Conservation (phyloP, 2,888 invertebrate genomes). For the Adelognathus sp. region DNA sequence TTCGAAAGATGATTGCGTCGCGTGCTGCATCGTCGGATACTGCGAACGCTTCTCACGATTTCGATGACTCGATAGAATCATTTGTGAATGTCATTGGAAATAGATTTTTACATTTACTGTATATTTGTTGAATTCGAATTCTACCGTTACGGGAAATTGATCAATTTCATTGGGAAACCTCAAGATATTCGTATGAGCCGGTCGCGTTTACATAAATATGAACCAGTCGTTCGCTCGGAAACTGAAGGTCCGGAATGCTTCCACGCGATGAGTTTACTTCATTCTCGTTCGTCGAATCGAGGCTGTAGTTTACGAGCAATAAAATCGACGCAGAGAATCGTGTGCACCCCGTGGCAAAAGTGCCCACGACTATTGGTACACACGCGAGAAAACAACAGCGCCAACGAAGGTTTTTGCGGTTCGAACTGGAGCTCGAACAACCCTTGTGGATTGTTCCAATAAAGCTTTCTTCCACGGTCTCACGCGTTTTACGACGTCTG, state of each 20-base stretch:
- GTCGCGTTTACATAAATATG: no score
- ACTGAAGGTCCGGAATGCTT: not conserved
- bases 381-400: slow-evolving; percentile 31
- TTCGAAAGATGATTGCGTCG: no score
- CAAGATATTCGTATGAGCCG: no score
- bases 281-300: not conserved
- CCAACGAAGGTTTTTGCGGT: not conserved
- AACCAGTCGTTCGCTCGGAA: not conserved
- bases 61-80: no score
- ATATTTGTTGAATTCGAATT: no score
- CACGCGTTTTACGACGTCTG: not conserved
- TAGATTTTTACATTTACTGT: no score
- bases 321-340: slow-evolving; percentile 14
- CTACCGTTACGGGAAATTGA: no score
- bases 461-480: slow-evolving; percentile 1
- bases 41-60: no score
- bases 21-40: no score
- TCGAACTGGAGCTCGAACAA: not conserved
- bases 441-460: slow-evolving; percentile 1
- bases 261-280: not conserved
- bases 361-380: slow-evolving; percentile 3
- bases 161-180: no score
- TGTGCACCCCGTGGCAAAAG: not conserved
- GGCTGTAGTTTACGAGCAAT: slow-evolving; percentile 32
- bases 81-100: no score